Base-by-base conservation (phyloP, 2,113 vertebrate species). In the Oncorhynchus gorbuscha region DNA sequence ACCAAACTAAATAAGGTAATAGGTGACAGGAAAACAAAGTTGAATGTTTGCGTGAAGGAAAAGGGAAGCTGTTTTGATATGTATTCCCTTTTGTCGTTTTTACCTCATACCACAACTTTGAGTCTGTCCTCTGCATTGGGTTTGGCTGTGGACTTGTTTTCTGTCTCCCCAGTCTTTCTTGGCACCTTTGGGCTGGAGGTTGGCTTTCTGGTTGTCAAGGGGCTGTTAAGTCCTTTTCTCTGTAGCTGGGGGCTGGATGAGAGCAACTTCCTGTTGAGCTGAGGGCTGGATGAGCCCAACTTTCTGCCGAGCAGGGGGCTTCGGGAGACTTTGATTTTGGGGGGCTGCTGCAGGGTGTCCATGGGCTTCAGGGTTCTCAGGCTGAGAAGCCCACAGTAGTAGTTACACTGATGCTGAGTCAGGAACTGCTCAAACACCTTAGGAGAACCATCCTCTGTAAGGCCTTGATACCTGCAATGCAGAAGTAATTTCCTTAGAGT, bases 381-480 rank as follows among this genome's bases (percentile, higher is more conserved):
- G 64, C 94, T 91, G 76, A 99, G 92, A 83, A 97, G 93, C 79
- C 93, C 93, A 81, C 98, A 99, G 90, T 95, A 98, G 84, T 24
- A 92, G 89, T 95, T 98, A 83, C 98, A 99, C 64, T 92, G 94
- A 90, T 99, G 98, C 35, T 92, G 51, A 0, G 91, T 76, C 0
- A 79, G 73, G 24, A 99, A 99, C 80, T 96, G 95, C 78, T 99
- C 96, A 45, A 99, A 91, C 70, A 97, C 83, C 39, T 94, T 91
- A 0, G 96, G 95, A 48, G 92, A 95, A 13, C 93, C 94, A 76
- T 87, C 88, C 71, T 97, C 96, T 74, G 97, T 96, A 78, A 99
- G 93, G 71, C 96, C 96, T 88, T 99, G 97, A 90, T 97, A 99
- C 86, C 98, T 99, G 92, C 70, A 90, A 89, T 3, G 85, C 11